phyloP scores from a whole-genome alignment of 2,113 vertebrate genomes.

The Pao palembangensis region DNA sequence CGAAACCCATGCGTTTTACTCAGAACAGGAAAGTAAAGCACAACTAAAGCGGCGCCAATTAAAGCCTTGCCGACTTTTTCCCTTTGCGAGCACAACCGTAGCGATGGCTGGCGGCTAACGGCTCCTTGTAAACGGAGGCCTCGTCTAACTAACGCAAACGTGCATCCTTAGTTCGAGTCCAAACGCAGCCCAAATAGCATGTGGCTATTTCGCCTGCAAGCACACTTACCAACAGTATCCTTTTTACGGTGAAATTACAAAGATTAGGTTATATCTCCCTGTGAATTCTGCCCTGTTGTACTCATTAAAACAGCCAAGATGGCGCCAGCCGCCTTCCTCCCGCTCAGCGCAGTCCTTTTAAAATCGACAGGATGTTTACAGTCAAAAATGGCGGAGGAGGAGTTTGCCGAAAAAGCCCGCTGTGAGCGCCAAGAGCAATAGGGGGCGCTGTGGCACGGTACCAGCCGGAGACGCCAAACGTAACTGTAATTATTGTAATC shows the following conservation, averaged over 20 bases:
- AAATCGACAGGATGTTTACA: slow-evolving; percentile 80
- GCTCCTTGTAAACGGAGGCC: slow-evolving; percentile 52
- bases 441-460: slow-evolving; percentile 44
- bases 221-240: slow-evolving; percentile 52
- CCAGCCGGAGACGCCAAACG: not conserved
- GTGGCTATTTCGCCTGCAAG: slow-evolving; percentile 12
- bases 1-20: not conserved
- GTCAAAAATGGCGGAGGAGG: slow-evolving; percentile 74
- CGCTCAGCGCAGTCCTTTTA: slow-evolving; percentile 75
- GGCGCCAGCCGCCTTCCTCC: slow-evolving; percentile 78
- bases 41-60: slow-evolving; percentile 5
- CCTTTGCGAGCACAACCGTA: slow-evolving; percentile 25
- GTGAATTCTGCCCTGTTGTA: slow-evolving; percentile 69
- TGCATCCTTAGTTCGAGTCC: slow-evolving; percentile 13
- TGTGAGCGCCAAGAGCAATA: slow-evolving; percentile 3
- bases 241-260: slow-evolving; percentile 34
- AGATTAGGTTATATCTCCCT: slow-evolving; percentile 68
- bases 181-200: not conserved
- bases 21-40: not conserved
- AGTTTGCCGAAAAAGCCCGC: slow-evolving; percentile 35
- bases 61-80: slow-evolving; percentile 30
- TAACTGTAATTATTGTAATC: too few species aligned
- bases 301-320: slow-evolving; percentile 80
- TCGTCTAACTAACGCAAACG: slow-evolving; percentile 17
- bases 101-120: slow-evolving; percentile 57